A percentile compares a stretch with the other conserved stretches of the same genome.
phyloP scores from a whole-genome alignment of 2,888 invertebrate species.

The Pseudococcus viburni region DNA sequence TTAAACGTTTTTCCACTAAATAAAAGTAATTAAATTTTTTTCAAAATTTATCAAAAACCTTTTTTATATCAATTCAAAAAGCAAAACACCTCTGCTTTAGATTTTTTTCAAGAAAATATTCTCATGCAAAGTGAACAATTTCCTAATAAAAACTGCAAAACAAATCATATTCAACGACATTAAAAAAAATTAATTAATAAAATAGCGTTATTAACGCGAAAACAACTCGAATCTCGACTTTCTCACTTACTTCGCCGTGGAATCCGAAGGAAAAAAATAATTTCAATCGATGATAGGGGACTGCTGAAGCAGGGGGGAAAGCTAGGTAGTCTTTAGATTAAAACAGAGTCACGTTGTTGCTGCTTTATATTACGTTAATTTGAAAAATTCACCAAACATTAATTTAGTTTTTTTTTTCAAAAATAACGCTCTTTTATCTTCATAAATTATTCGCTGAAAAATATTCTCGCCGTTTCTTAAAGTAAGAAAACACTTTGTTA shows the following conservation, averaged over 20 bases:
- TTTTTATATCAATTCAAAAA: no score
- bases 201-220: no score
- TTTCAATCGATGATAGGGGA: background rate
- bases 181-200: no score
- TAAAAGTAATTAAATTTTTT: no score
- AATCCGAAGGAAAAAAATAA: background rate
- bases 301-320: background rate
- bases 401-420: conserved; percentile 19
- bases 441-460: conserved; percentile 47
- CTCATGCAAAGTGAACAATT: no score
- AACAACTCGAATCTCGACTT: background rate
- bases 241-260: background rate
- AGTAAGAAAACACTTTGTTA: conserved; percentile 36
- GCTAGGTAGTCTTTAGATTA: background rate
- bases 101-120: no score
- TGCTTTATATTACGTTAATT: conserved; percentile 42
- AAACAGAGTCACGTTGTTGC: conserved; percentile 41
- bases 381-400: conserved; percentile 44
- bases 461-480: conserved; percentile 49
- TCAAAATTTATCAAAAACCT: no score
- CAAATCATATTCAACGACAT: no score
- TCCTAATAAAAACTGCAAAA: no score
- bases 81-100: no score
- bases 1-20: no score
- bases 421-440: conserved; percentile 45